Percentiles rank a stretch among this genome's conserved stretches.
Evolutionary conservation across 92 coral and sea anemone genomes (phyloP).

Genomic region (Phenganax stokvisi): DNA sequence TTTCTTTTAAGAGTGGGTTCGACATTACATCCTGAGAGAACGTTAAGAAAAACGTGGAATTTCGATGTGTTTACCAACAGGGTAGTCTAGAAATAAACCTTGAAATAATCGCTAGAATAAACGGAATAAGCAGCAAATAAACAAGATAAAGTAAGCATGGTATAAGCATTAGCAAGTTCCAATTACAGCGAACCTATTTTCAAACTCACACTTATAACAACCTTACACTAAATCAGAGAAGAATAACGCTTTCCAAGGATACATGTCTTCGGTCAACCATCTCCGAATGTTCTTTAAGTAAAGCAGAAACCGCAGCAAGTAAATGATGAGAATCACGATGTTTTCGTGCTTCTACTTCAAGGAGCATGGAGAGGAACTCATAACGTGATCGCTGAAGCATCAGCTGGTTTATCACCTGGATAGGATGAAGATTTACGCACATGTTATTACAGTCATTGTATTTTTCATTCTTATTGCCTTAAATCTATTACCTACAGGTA

Average conservation of each 20-base stretch:
- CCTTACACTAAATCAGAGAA: background rate
- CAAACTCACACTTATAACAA: no score
- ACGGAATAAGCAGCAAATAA: no score
- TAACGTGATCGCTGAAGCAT: slow-evolving; percentile 83
- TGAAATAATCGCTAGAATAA: no score
- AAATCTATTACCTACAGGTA: background rate
- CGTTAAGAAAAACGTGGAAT: slow-evolving; percentile 3
- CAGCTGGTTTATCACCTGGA: slow-evolving; percentile 79
- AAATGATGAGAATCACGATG: slow-evolving; percentile 81
- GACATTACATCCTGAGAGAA: slow-evolving; percentile 55
- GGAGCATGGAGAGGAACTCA: slow-evolving; percentile 76
- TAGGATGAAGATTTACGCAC: no score
- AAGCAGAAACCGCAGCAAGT: slow-evolving; percentile 66
- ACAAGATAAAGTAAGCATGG: no score
- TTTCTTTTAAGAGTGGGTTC: slow-evolving; percentile 54
- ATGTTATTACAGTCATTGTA: no score
- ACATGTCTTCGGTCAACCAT: slow-evolving; percentile 57
- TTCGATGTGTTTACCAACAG: background rate
- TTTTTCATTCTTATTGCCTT: no score
- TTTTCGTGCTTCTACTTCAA: slow-evolving; percentile 79
- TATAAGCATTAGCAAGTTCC: no score
- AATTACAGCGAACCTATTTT: no score
- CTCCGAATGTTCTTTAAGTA: slow-evolving; percentile 52
- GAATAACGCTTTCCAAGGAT: slow-evolving; percentile 48
- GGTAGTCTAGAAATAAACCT: background rate